Evolutionary conservation across 2,113 vertebrate genomes (phyloP).

Genomic region (Leptosomus discolor): DNA sequence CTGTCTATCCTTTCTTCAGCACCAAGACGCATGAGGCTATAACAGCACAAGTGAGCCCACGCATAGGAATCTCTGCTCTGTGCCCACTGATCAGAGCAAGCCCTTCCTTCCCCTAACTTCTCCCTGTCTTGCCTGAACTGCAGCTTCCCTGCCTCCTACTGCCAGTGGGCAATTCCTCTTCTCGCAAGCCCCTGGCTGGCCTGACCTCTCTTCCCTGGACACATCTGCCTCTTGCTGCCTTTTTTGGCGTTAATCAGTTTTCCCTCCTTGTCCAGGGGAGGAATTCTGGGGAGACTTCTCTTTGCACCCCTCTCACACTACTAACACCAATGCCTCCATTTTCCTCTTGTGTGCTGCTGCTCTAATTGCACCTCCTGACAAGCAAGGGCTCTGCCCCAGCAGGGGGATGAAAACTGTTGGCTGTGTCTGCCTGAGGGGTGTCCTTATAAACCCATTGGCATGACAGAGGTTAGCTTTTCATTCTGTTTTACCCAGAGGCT

Average conservation of each 20-base stretch:
- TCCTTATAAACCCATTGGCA: background rate
- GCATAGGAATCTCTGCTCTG: background rate
- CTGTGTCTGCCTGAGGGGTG: background rate
- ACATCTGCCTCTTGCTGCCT: background rate
- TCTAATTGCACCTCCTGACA: background rate
- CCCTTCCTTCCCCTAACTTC: background rate
- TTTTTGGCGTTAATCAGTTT: background rate
- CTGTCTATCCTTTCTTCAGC: background rate
- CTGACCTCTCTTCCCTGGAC: background rate
- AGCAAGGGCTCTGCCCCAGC: background rate
- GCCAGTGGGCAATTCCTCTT: background rate
- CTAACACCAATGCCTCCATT: background rate
- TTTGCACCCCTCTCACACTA: accelerated
- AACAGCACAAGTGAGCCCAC: background rate
- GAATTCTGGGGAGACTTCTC: background rate
- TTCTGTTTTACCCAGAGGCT: background rate
- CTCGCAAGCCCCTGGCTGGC: background rate
- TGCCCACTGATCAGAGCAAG: background rate
- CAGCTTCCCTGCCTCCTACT: background rate
- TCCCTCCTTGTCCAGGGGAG: background rate
- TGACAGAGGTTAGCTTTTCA: background rate
- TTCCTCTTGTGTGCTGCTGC: background rate
- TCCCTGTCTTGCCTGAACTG: background rate
- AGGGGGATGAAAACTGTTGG: background rate
- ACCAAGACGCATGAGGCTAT: accelerated